Percentiles rank a stretch among this genome's conserved stretches.
Conservation (phyloP, 2,888 invertebrate species). For the Nephrotoma appendiculata region DNA sequence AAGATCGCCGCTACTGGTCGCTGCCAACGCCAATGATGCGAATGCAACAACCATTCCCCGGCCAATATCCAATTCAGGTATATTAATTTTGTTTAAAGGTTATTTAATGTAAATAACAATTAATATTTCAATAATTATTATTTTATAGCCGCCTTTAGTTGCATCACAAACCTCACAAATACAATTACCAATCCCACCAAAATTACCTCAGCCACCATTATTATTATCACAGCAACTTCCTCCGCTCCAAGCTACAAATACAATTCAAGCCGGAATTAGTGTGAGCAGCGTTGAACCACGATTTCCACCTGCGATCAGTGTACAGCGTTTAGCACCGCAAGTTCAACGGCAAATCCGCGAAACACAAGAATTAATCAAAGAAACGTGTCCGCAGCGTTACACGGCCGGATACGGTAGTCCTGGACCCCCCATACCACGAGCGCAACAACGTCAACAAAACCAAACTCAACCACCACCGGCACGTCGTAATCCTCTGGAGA, state of each 20-base stretch:
- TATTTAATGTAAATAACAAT: background rate
- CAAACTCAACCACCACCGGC: conserved; percentile 18
- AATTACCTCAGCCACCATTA: conserved; percentile 1
- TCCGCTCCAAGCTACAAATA: background rate
- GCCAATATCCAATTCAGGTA: background rate
- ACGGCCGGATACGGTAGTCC: conserved; percentile 32
- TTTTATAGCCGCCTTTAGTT: conserved; percentile 19
- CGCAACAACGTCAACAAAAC: conserved; percentile 22
- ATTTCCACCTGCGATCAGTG: conserved; percentile 33
- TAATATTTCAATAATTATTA: background rate
- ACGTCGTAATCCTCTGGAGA: conserved; percentile 35
- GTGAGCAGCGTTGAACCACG: conserved; percentile 25
- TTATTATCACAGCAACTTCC: background rate
- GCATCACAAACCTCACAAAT: conserved; percentile 13
- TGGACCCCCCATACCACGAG: conserved; percentile 29
- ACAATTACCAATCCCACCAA: conserved; percentile 3
- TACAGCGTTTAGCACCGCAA: conserved; percentile 33
- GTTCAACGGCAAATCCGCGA: conserved; percentile 33
- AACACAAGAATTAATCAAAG: conserved; percentile 35
- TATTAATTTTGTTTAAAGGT: background rate
- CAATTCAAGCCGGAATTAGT: background rate
- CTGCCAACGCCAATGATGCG: background rate
- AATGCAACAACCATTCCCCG: background rate
- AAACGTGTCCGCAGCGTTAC: conserved; percentile 33
- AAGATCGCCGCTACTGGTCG: background rate